phyloP scores from a whole-genome alignment of 2,113 vertebrate genomes.

The Triplophysa tibetana region DNA sequence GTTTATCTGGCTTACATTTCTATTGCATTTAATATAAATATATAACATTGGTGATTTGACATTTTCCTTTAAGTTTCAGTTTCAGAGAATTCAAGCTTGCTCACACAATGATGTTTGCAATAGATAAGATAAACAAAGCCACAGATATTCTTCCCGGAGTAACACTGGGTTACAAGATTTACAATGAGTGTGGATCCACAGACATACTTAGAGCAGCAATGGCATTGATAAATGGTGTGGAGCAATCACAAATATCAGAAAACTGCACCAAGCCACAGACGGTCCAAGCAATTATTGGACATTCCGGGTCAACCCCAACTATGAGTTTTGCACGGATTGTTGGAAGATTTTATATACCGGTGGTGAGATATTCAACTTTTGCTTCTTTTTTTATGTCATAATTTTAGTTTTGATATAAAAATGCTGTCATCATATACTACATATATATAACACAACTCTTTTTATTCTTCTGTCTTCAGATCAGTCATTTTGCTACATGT shows the following conservation, averaged over 20 bases:
- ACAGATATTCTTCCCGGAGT: conserved; percentile 64
- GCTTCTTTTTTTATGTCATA: background rate
- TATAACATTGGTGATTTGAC: background rate
- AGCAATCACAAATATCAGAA: conserved; percentile 43
- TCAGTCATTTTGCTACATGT: conserved; percentile 80
- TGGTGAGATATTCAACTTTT: conserved; percentile 65
- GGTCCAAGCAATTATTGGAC: conserved; percentile 74
- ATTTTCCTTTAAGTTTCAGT: conserved; percentile 65
- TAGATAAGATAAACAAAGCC: conserved; percentile 74
- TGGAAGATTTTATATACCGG: conserved; percentile 69
- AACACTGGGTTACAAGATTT: conserved; percentile 76
- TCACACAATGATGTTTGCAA: conserved; percentile 74
- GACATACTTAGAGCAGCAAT: conserved; percentile 73
- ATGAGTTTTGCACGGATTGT: conserved; percentile 57
- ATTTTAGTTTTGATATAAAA: too few relatives aligned
- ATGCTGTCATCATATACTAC: too few relatives aligned
- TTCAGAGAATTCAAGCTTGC: conserved; percentile 77
- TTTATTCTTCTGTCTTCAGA: conserved; percentile 55
- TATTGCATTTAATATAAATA: background rate
- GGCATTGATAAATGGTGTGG: conserved; percentile 64
- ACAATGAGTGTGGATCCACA: conserved; percentile 72
- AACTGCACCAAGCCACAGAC: conserved; percentile 62
- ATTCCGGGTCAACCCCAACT: conserved; percentile 76
- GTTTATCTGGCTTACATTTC: too few relatives aligned
- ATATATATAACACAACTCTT: too few relatives aligned